Percentiles rank a stretch among this genome's conserved stretches.
phyloP scores from a whole-genome alignment of 2,113 vertebrate genomes.

The Trogon melanurus region DNA sequence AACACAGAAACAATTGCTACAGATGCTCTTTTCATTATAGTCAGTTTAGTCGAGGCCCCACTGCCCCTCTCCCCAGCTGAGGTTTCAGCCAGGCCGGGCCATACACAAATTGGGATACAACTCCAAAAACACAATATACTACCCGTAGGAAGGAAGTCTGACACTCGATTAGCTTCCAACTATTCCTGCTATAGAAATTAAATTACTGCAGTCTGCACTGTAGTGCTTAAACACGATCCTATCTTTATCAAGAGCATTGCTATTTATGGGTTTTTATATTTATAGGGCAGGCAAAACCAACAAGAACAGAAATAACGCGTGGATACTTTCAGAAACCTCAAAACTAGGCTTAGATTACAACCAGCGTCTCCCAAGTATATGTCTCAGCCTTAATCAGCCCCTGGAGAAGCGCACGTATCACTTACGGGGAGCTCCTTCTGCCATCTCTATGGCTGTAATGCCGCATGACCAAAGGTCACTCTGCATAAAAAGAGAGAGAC shows the following conservation, averaged over 20 bases:
- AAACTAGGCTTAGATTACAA: conserved; percentile 31
- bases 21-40: conserved; percentile 25
- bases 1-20: neutral
- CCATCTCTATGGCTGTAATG: conserved; percentile 99
- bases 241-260: neutral
- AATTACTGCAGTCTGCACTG: neutral
- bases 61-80: neutral
- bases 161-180: neutral
- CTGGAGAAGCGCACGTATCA: conserved; percentile 48
- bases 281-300: conserved; percentile 34
- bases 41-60: neutral
- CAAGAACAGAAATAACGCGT: conserved; percentile 27
- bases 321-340: conserved; percentile 38
- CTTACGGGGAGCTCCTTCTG: conserved; percentile 98
- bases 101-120: neutral
- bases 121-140: conserved; percentile 14
- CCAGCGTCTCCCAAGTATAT: neutral
- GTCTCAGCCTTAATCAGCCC: conserved; percentile 2
- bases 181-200: conserved; percentile 1
- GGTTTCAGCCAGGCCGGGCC: neutral
- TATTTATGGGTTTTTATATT: conserved; percentile 53
- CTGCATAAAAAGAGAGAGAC: conserved; percentile 75
- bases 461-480: conserved; percentile 99
- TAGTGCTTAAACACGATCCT: neutral
- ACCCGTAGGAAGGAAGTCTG: conserved; percentile 44